These are phyloP conservation scores for Flabesymbios commensalis DNA, from an alignment of 2,888 invertebrate genomes.

Conservation along the genomic window DNA sequence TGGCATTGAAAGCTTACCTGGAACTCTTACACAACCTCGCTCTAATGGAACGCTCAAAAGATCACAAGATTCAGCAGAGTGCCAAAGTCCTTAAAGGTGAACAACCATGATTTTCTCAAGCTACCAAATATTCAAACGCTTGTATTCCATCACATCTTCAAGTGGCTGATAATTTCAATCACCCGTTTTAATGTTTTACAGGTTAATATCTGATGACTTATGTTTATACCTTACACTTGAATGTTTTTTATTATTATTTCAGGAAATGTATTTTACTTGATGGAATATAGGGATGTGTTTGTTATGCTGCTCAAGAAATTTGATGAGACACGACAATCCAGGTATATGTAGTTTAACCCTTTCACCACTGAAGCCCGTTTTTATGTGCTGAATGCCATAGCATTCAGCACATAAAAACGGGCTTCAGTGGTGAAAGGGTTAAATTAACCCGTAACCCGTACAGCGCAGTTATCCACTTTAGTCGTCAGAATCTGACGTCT, in stretches of 20 bases:
- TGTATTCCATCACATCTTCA: too few relatives aligned
- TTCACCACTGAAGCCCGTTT: too few relatives aligned
- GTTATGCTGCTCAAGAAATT: constrained; percentile 79
- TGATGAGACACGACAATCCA: constrained; percentile 84
- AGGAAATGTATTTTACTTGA: constrained; percentile 74
- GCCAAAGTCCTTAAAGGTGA: constrained; percentile 82
- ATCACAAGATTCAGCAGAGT: constrained; percentile 24
- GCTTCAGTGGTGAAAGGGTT: too few relatives aligned
- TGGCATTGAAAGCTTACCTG: constrained; percentile 76
- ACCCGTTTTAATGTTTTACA: background rate
- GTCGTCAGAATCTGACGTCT: too few relatives aligned
- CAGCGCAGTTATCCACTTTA: too few relatives aligned
- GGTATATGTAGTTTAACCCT: too few relatives aligned
- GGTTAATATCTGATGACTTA: background rate
- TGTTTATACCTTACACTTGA: background rate
- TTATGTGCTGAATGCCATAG: too few relatives aligned
- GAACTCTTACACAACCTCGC: constrained; percentile 84
- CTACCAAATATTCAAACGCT: too few relatives aligned
- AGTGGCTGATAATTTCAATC: background rate
- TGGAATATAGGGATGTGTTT: constrained; percentile 91
- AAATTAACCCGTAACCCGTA: too few relatives aligned
- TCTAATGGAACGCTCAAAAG: constrained; percentile 75
- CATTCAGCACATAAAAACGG: too few relatives aligned
- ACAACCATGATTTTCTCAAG: too few relatives aligned
- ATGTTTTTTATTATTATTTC: constrained; percentile 22